Evolutionary conservation across 2,888 invertebrate species (phyloP).

Genomic region (Geotrupes spiniger): DNA sequence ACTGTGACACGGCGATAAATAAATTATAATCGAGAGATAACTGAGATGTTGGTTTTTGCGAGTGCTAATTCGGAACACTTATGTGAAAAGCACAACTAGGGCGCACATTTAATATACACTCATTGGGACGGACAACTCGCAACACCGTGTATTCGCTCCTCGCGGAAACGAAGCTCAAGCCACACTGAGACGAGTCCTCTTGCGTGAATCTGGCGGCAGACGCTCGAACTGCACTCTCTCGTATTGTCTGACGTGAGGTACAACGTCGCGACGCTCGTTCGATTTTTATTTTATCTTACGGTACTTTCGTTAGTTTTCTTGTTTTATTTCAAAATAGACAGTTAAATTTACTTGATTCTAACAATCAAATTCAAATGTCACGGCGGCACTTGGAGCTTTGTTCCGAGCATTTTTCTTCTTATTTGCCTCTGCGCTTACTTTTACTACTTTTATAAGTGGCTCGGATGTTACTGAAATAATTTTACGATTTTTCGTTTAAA

Average conservation of each 20-base stretch:
- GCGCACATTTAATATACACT: conserved; percentile 11
- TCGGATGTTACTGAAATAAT: no score
- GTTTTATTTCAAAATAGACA: conserved; percentile 18
- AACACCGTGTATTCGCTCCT: conserved; percentile 36
- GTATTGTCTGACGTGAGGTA: conserved; percentile 32
- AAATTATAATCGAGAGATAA: neutral
- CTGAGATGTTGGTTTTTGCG: no score
- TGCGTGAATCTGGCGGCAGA: conserved; percentile 41
- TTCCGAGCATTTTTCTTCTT: conserved; percentile 15
- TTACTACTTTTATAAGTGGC: conserved; percentile 7
- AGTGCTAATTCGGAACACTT: neutral
- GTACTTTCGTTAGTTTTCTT: conserved; percentile 11
- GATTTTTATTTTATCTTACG: conserved; percentile 15
- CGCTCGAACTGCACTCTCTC: conserved; percentile 37
- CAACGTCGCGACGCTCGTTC: conserved; percentile 26
- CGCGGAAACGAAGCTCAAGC: conserved; percentile 46
- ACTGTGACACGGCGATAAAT: no score
- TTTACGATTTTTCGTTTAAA: no score
- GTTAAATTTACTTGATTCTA: conserved; percentile 5
- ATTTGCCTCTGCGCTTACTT: no score
- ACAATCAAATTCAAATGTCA: conserved; percentile 17
- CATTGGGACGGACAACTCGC: conserved; percentile 21
- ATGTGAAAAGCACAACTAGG: conserved; percentile 3
- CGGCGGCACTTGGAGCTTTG: conserved; percentile 22
- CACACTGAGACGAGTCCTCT: conserved; percentile 43